These are phyloP conservation scores for Alethe diademata DNA, from an alignment of 2,113 vertebrate genomes.

Conservation along the genomic window DNA sequence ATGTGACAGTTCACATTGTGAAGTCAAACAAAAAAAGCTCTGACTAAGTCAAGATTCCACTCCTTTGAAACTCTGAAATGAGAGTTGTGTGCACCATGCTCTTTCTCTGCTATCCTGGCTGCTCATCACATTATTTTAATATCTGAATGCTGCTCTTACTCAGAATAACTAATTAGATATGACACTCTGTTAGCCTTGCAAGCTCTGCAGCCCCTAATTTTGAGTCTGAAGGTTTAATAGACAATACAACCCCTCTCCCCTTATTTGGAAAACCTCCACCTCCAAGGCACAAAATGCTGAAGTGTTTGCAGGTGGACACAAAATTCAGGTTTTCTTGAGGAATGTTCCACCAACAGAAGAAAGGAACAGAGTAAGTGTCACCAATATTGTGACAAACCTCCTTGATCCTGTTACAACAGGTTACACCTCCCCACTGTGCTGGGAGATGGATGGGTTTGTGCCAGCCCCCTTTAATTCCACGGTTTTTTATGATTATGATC, in stretches of 20 bases:
- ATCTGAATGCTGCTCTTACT: background rate
- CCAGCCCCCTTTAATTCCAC: background rate
- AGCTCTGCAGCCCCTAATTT: background rate
- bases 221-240: background rate
- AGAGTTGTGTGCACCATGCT: background rate
- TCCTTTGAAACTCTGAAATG: background rate
- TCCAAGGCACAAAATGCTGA: background rate
- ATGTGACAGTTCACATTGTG: background rate
- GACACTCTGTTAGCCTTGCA: background rate
- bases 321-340: background rate
- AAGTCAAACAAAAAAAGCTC: constrained; percentile 5
- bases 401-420: background rate
- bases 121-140: background rate
- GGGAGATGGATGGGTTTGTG: background rate
- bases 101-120: background rate
- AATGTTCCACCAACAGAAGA: background rate
- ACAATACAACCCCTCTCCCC: background rate
- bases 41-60: background rate
- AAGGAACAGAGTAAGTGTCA: background rate
- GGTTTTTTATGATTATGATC: background rate
- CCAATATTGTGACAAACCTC: background rate
- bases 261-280: background rate
- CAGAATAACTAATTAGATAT: background rate
- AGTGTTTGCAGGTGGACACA: background rate
- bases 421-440: background rate